Conservation (phyloP, 2,797 vertebrate species). For the Hypotaenidia philippensis region DNA sequence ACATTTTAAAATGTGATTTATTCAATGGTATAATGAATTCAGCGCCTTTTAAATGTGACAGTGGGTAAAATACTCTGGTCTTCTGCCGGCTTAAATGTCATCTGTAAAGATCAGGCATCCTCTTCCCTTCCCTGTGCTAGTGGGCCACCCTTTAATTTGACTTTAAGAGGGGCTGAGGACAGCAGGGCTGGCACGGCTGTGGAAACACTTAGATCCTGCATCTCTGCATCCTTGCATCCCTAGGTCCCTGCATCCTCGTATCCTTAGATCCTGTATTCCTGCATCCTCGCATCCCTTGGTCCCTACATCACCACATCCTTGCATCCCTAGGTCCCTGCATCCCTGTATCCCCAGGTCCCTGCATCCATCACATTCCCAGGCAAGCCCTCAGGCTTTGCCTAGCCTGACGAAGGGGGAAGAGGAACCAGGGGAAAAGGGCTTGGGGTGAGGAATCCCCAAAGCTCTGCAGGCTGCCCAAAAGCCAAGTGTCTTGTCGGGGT, state of each 20-base stretch:
- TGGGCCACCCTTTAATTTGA: not conserved
- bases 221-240: too few species aligned
- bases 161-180: not conserved
- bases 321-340: accelerated
- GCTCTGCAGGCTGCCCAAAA: not conserved
- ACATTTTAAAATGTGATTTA: not conserved
- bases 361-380: not conserved
- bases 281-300: accelerated
- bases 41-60: constrained; percentile 63
- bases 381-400: not conserved
- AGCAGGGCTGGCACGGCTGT: not conserved
- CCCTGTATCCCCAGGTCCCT: too few species aligned
- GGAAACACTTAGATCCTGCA: not conserved
- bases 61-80: constrained; percentile 41
- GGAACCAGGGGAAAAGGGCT: not conserved
- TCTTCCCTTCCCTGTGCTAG: accelerated
- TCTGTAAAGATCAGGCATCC: constrained; percentile 52
- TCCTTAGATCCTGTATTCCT: accelerated
- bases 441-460: not conserved
- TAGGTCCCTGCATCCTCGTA: not conserved
- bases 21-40: constrained; percentile 40
- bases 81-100: constrained; percentile 60
- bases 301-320: not conserved
- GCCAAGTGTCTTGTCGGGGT: not conserved
- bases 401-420: accelerated